Evolutionary conservation across 2,113 vertebrate genomes (phyloP).

Genomic region (Shinisaurus crocodilurus): DNA sequence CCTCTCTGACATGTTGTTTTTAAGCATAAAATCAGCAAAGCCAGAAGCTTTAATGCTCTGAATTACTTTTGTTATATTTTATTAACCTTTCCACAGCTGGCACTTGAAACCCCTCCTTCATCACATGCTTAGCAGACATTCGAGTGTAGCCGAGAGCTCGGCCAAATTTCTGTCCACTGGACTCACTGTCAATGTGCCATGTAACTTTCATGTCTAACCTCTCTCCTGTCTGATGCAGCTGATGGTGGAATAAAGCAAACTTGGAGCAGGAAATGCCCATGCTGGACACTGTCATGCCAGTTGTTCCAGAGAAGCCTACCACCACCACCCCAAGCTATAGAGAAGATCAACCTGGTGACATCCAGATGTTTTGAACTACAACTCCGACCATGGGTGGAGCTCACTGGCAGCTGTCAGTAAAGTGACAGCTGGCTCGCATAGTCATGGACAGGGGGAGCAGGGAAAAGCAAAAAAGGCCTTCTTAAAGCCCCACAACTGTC

Average conservation of each 20-base stretch:
- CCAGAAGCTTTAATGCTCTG: conserved; percentile 60
- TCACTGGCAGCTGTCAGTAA: neutral
- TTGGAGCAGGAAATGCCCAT: conserved; percentile 39
- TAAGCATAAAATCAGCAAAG: conserved; percentile 58
- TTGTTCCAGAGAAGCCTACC: conserved; percentile 25
- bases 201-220: conserved; percentile 64
- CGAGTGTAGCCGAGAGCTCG: conserved; percentile 58
- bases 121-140: conserved; percentile 71
- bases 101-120: conserved; percentile 75
- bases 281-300: conserved; percentile 29
- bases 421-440: neutral
- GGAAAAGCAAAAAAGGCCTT: neutral
- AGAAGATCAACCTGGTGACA: too few relatives aligned
- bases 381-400: too few relatives aligned
- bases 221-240: conserved; percentile 59
- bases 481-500: neutral
- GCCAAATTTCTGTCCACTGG: conserved; percentile 72
- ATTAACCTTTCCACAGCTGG: conserved; percentile 69
- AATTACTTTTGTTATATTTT: conserved; percentile 72
- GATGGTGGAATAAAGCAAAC: conserved; percentile 47
- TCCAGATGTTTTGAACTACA: too few relatives aligned
- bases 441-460: neutral
- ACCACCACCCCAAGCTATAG: conserved; percentile 30
- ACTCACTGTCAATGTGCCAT: conserved; percentile 62
- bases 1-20: conserved; percentile 55